Evolutionary conservation across 2,888 invertebrate species (phyloP).

Genomic region (Leptothorax acervorum): DNA sequence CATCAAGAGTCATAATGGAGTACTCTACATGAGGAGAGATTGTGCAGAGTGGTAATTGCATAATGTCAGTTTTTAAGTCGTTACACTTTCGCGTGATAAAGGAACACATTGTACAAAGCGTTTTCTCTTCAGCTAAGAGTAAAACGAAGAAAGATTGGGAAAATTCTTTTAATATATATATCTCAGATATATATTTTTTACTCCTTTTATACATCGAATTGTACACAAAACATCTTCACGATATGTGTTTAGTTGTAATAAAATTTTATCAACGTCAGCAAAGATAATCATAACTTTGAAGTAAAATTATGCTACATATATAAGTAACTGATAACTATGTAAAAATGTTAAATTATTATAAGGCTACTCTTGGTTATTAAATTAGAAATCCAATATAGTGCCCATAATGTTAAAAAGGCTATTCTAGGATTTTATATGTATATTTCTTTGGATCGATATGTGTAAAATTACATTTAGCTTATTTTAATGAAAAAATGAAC

Average conservation of each 20-base stretch:
- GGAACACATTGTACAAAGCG: slow-evolving; percentile 78
- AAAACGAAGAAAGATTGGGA: slow-evolving; percentile 49
- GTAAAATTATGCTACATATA: slow-evolving; percentile 27
- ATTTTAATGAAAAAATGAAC: slow-evolving; percentile 13
- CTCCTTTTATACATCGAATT: slow-evolving; percentile 6
- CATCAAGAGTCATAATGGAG: slow-evolving; percentile 75
- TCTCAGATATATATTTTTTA: slow-evolving; percentile 17
- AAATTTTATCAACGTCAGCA: slow-evolving; percentile 25
- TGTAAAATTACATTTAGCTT: neutral
- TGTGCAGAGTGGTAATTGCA: slow-evolving; percentile 76
- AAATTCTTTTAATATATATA: neutral
- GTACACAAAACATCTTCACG: slow-evolving; percentile 6
- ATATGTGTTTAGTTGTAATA: slow-evolving; percentile 17
- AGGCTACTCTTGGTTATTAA: slow-evolving; percentile 25
- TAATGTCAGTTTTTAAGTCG: slow-evolving; percentile 63
- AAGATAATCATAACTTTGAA: slow-evolving; percentile 26
- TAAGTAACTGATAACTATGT: slow-evolving; percentile 1
- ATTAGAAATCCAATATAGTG: slow-evolving; percentile 35
- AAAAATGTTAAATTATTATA: slow-evolving; percentile 7
- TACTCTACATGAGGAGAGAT: slow-evolving; percentile 76
- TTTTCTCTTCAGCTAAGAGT: slow-evolving; percentile 75
- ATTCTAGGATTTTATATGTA: slow-evolving; percentile 18
- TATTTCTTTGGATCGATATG: slow-evolving; percentile 1
- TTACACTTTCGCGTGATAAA: slow-evolving; percentile 56
- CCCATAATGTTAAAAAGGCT: slow-evolving; percentile 16